A percentile compares a stretch with the other conserved stretches of the same genome.
Evolutionary conservation across 2,797 vertebrate genomes (phyloP).

Genomic region (Characodon lateralis): DNA sequence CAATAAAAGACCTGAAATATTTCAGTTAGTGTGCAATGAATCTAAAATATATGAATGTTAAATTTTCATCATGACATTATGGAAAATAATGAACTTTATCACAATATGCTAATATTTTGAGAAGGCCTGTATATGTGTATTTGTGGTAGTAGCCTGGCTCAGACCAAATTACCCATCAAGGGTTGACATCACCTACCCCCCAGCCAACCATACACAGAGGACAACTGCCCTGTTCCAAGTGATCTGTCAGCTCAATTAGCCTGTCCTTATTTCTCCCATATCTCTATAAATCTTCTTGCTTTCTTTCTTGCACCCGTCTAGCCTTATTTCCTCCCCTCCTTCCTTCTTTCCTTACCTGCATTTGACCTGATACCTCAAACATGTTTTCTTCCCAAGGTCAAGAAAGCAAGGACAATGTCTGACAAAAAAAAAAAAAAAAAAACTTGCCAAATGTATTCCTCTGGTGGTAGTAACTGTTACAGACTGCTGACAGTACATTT

Average conservation of each 20-base stretch:
- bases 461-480: constrained; percentile 75
- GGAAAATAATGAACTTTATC: too few species aligned
- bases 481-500: constrained; percentile 47
- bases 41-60: too few species aligned
- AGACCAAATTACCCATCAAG: constrained; percentile 82
- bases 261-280: constrained; percentile 31
- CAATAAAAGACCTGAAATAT: too few species aligned
- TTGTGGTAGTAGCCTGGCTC: constrained; percentile 66
- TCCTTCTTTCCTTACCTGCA: constrained; percentile 2
- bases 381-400: constrained; percentile 21
- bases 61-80: too few species aligned
- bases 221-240: constrained; percentile 72
- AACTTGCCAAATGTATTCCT: constrained; percentile 68
- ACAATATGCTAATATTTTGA: too few species aligned
- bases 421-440: constrained; percentile 53
- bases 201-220: constrained; percentile 72
- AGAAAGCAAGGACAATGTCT: constrained; percentile 35
- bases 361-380: constrained; percentile 5
- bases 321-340: background rate
- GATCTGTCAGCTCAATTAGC: constrained; percentile 69
- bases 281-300: constrained; percentile 28
- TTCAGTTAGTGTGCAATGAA: too few species aligned
- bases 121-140: constrained; percentile 56
- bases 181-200: constrained; percentile 82
- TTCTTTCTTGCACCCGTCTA: background rate